Conservation (phyloP, 2,888 invertebrate genomes). For the Xylocampa areola region DNA sequence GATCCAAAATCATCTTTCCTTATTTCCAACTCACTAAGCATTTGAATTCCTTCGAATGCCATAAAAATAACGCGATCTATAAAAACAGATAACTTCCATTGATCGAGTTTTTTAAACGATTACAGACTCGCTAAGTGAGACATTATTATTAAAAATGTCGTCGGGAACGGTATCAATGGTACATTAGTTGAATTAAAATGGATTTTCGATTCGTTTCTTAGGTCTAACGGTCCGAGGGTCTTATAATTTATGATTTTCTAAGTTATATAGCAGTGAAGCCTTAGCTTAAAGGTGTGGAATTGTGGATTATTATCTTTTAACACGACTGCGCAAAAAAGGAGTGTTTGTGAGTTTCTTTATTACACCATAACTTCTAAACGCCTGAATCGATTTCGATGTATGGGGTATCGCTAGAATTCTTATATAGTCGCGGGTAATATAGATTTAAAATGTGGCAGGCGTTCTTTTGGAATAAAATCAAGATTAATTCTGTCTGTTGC, state of each 20-base stretch:
- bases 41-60: constrained; percentile 24
- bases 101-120: constrained; percentile 46
- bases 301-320: too few relatives aligned
- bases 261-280: constrained; percentile 64
- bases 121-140: constrained; percentile 37
- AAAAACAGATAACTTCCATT: constrained; percentile 41
- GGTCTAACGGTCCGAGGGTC: constrained; percentile 63
- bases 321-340: too few relatives aligned
- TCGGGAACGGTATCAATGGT: constrained; percentile 55
- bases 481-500: too few relatives aligned
- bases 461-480: too few relatives aligned
- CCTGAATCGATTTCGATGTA: too few relatives aligned
- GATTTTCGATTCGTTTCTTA: constrained; percentile 64
- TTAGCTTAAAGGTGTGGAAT: constrained; percentile 7
- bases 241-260: constrained; percentile 82
- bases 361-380: too few relatives aligned
- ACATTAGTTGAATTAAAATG: constrained; percentile 73
- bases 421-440: too few relatives aligned
- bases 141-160: constrained; percentile 61
- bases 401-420: too few relatives aligned
- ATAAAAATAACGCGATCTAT: constrained; percentile 42
- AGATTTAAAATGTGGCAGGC: too few relatives aligned
- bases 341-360: too few relatives aligned
- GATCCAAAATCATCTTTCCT: background rate
- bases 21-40: constrained; percentile 11